Evolutionary conservation across 2,113 vertebrate genomes (phyloP), one percentile per base, ranked within the genome.

Genomic region (Bubo blakistoni): DNA sequence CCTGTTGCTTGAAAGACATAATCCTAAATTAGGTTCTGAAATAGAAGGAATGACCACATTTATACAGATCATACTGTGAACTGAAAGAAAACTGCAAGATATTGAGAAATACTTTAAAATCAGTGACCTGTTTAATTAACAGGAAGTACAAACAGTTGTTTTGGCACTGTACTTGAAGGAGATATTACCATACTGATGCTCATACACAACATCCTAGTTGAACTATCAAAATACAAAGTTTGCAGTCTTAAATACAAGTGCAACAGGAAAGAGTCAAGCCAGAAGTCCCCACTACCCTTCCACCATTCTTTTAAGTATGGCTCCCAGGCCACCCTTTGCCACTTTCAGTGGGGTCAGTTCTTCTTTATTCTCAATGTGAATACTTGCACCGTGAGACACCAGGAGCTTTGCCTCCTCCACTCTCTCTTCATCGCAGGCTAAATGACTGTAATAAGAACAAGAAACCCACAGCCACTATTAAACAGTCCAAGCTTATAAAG

Each of bases 291-390:
- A 61, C 95, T 98, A 99, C 83, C 98, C 98, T 96, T 99, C 99
- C 36, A 99, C 99, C 40, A 99, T 98, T 89, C 98, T 98, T 70
- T 98, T 98, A 22, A 99, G 98, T 62, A 99, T 46, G 62, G 98
- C 98, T 44, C 98, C 98, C 92, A 99, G 97, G 34, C 98, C 98
- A 21, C 98, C 98, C 94, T 98, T 99, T 49, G 99, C 98, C 40
- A 99, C 94, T 98, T 99, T 99, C 63, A 99, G 94, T 6, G 99
- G 99, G 3, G 99, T 99, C 97, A 99, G 99, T 94, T 99, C 98
- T 96, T 99, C 99, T 96, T 99, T 99, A 97, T 99, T 99, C 95
- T 99, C 99, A 91, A 99, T 98, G 96, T 99, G 99, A 98, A 99
- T 99, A 96, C 99, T 99, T 95, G 99, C 99, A 81, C 99, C 99